Evolutionary conservation across 2,888 invertebrate species (phyloP).

Genomic region (Temnothorax rugatulus): DNA sequence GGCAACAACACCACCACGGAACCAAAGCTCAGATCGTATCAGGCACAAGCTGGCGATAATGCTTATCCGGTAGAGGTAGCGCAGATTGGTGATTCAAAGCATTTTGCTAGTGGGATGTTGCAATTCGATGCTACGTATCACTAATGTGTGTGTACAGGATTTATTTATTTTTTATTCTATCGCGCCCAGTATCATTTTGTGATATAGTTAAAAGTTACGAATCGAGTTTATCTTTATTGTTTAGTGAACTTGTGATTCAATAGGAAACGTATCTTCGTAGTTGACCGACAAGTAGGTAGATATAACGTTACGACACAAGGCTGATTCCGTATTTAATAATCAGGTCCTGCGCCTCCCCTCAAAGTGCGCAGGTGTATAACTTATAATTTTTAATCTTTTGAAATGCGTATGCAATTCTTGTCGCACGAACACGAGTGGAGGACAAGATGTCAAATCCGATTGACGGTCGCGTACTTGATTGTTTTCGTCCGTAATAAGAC

Average conservation of each 20-base stretch:
- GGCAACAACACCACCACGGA: slow-evolving; percentile 64
- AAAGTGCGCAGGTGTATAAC: slow-evolving; percentile 50
- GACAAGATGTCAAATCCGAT: slow-evolving; percentile 54
- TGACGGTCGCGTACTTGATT: slow-evolving; percentile 58
- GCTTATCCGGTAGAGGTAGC: slow-evolving; percentile 79
- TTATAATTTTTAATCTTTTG: slow-evolving; percentile 59
- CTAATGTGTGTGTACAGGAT: slow-evolving; percentile 78
- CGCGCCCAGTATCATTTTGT: slow-evolving; percentile 80
- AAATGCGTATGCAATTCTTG: slow-evolving; percentile 50
- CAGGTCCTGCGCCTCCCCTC: slow-evolving; percentile 54
- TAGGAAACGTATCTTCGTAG: slow-evolving; percentile 79
- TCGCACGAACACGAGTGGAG: slow-evolving; percentile 39
- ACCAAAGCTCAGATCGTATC: slow-evolving; percentile 80
- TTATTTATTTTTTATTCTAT: slow-evolving; percentile 70
- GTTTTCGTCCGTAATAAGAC: slow-evolving; percentile 60
- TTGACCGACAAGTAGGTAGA: slow-evolving; percentile 69
- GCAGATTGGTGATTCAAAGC: slow-evolving; percentile 80
- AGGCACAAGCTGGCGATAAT: slow-evolving; percentile 77
- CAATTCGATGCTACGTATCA: slow-evolving; percentile 85
- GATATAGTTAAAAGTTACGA: slow-evolving; percentile 75
- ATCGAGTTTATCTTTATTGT: slow-evolving; percentile 66
- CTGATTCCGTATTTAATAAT: slow-evolving; percentile 83
- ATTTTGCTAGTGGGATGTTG: slow-evolving; percentile 81
- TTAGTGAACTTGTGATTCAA: slow-evolving; percentile 82
- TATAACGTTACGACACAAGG: slow-evolving; percentile 79